These are phyloP conservation scores for Drosophila kanekoi DNA, from an alignment of 2,888 invertebrate genomes.

Conservation along the genomic window DNA sequence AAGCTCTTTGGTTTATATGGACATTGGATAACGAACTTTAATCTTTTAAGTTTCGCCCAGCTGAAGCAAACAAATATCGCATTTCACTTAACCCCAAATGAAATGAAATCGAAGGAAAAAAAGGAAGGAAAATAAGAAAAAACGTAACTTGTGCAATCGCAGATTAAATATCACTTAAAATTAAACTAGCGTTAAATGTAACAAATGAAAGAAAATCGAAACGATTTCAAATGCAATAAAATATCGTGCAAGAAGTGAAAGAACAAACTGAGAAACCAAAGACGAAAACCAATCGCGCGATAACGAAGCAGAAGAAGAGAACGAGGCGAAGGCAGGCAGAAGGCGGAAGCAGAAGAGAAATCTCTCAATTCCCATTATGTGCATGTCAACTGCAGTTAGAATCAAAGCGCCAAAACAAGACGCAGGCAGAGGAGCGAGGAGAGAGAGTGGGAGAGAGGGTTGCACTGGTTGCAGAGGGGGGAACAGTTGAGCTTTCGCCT, in stretches of 20 bases:
- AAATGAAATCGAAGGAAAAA: slow-evolving; percentile 10
- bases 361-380: slow-evolving; percentile 81
- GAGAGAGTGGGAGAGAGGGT: not conserved
- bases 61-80: slow-evolving; percentile 25
- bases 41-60: slow-evolving; percentile 2
- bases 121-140: not conserved
- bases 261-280: slow-evolving; percentile 38
- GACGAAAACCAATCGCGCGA: slow-evolving; percentile 73
- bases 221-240: slow-evolving; percentile 76
- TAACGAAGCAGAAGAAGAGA: slow-evolving; percentile 47
- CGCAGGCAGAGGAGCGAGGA: not conserved
- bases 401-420: slow-evolving; percentile 71
- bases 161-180: slow-evolving; percentile 81
- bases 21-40: not conserved
- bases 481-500: slow-evolving; percentile 39
- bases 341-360: slow-evolving; percentile 55
- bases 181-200: slow-evolving; percentile 79
- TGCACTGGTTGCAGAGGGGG: too few relatives aligned
- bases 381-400: slow-evolving; percentile 82
- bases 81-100: slow-evolving; percentile 32
- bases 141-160: slow-evolving; percentile 45
- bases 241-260: slow-evolving; percentile 52
- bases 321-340: slow-evolving; percentile 9
- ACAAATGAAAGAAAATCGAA: slow-evolving; percentile 79
- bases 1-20: not conserved